Base-by-base conservation (phyloP, 2,888 invertebrate genomes). In the Drosophila acutilabella region DNA sequence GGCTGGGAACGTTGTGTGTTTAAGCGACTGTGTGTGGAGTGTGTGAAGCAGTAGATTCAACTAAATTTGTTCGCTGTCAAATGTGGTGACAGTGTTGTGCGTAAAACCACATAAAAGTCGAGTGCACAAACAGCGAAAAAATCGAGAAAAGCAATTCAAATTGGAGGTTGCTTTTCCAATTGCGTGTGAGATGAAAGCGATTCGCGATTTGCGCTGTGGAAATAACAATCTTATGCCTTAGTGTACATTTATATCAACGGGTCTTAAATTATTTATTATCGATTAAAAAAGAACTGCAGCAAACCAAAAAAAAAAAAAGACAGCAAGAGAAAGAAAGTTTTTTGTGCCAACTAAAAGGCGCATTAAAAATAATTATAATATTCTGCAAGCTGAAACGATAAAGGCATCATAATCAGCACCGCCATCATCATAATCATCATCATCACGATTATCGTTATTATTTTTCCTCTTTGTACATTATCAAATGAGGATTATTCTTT, bases 301-400 rank as follows among this genome's bases (percentile, higher is more conserved):
- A 44, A 18, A 14, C 41, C 1, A 30, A 30, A 30, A 30, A 30
- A 30, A 8, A 26, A 26, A 26, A 30, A 30, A 30, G 1, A 30
- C 8, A 1, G 2, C 8, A 30, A 51, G 6, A 26, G 26, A 13
- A 56, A 61, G 64, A 30, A 38, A 41, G 52, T 48, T 74, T 67
- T 48, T 45, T 45, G 51, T 67, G 20, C 3, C 10, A 53, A 70
- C 59, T 64, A 64, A 80, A 81, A 86, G 65, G 38, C 64, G 62
- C 69, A 81, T 78, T 71, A 59, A 69, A 70, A 73, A 71, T 68
- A 75, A 77, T 70, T 70, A 74, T 56, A 36, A 38, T 38, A 11
- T 38, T 26, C 6, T 14, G n/a, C 56, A 16, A 14, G 23, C 3
- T 20, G 14, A 45, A 47, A 26, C 5, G 20, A 59, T 10, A 16